Percentiles rank a stretch among this genome's conserved stretches.
phyloP scores from a whole-genome alignment of 2,888 invertebrate species.

The Ganaspis brasiliensis region DNA sequence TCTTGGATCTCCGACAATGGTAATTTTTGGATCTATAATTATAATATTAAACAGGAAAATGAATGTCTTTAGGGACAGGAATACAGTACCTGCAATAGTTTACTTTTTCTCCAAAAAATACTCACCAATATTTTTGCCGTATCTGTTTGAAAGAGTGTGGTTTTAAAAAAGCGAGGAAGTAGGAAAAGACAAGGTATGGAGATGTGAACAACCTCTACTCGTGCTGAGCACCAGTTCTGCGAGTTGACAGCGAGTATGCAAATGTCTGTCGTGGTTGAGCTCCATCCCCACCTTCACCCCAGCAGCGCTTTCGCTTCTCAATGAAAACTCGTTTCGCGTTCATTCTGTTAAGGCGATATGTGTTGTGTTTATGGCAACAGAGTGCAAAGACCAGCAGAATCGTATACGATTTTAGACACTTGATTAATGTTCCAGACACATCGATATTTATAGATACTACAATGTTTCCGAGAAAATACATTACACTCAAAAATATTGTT shows the following conservation, averaged over 20 bases:
- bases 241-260: slow-evolving; percentile 74
- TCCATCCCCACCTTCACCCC: neutral
- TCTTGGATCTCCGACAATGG: neutral
- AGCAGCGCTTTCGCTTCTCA: slow-evolving; percentile 47
- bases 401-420: slow-evolving; percentile 13
- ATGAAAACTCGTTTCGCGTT: slow-evolving; percentile 66
- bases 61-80: too few species aligned
- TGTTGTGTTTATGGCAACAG: slow-evolving; percentile 17
- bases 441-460: slow-evolving; percentile 27
- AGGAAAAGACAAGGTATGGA: neutral
- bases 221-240: neutral
- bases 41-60: too few species aligned
- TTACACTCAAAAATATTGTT: neutral
- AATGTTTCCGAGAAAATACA: neutral
- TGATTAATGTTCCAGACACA: neutral
- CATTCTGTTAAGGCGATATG: neutral
- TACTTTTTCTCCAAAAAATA: too few species aligned
- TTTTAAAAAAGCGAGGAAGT: neutral
- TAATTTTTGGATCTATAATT: too few species aligned
- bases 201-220: slow-evolving; percentile 13
- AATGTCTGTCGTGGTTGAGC: slow-evolving; percentile 62
- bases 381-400: slow-evolving; percentile 39
- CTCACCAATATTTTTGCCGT: too few species aligned
- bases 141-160: too few species aligned
- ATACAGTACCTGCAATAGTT: too few species aligned